phyloP scores from a whole-genome alignment of 2,113 vertebrate genomes.

The Pica pica region DNA sequence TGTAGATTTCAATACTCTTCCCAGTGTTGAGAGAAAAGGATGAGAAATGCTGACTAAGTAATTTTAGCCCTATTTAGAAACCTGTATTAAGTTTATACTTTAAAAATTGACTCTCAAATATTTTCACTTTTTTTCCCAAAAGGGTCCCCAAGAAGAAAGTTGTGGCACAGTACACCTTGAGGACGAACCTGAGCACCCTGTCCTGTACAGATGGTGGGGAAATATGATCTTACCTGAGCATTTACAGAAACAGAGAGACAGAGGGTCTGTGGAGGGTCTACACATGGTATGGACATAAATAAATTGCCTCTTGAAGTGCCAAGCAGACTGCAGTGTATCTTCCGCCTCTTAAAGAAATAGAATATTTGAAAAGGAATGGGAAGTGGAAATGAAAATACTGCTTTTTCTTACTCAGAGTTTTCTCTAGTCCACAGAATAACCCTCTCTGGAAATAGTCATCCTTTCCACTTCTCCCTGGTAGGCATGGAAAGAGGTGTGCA shows the following conservation, averaged over 20 bases:
- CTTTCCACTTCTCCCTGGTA: neutral
- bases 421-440: neutral
- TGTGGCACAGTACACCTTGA: too few species aligned
- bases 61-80: neutral
- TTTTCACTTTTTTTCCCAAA: neutral
- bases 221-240: neutral
- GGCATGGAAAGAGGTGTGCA: neutral
- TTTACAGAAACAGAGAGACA: neutral
- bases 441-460: neutral
- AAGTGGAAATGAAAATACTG: neutral
- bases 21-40: neutral
- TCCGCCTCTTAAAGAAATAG: neutral
- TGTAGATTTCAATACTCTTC: neutral
- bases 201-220: neutral
- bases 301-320: neutral
- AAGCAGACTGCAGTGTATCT: neutral
- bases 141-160: neutral
- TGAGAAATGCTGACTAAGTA: neutral
- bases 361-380: neutral
- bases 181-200: neutral
- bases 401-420: neutral
- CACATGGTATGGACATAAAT: neutral
- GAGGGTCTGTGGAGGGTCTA: neutral
- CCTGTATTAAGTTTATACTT: neutral
- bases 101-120: neutral